These are phyloP conservation scores for Drosophila macrospina DNA, from an alignment of 2,888 invertebrate species.

Conservation along the genomic window DNA sequence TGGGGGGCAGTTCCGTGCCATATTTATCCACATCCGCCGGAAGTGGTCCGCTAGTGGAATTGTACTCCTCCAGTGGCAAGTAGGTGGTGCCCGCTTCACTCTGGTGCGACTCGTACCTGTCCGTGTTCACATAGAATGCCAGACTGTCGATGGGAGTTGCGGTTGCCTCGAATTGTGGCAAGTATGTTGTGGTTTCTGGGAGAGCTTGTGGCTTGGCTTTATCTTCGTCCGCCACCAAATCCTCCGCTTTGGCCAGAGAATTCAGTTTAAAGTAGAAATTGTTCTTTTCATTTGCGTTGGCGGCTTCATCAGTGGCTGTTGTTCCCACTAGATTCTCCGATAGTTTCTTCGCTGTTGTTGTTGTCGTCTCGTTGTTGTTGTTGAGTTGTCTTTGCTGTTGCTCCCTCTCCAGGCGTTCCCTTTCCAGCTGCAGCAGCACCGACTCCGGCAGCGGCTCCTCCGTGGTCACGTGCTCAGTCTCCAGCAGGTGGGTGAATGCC, in stretches of 20 bases:
- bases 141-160: background rate
- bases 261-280: too few relatives aligned
- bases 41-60: constrained; percentile 2
- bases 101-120: background rate
- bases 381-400: background rate
- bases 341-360: background rate
- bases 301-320: background rate
- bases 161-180: constrained; percentile 5
- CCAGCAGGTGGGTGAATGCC: constrained; percentile 37
- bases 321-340: background rate
- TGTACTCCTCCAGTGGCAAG: background rate
- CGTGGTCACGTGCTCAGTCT: constrained; percentile 24
- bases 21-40: background rate
- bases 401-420: constrained; percentile 22
- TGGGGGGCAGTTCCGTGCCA: background rate
- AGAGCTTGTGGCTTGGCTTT: background rate
- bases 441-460: constrained; percentile 62
- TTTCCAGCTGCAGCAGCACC: constrained; percentile 45
- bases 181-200: constrained; percentile 14
- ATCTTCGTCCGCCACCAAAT: background rate
- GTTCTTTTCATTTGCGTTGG: background rate
- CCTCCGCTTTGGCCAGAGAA: too few relatives aligned
- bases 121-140: background rate
- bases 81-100: background rate
- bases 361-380: background rate